phyloP scores from a whole-genome alignment of 2,113 vertebrate genomes.

The Cyanistes caeruleus region DNA sequence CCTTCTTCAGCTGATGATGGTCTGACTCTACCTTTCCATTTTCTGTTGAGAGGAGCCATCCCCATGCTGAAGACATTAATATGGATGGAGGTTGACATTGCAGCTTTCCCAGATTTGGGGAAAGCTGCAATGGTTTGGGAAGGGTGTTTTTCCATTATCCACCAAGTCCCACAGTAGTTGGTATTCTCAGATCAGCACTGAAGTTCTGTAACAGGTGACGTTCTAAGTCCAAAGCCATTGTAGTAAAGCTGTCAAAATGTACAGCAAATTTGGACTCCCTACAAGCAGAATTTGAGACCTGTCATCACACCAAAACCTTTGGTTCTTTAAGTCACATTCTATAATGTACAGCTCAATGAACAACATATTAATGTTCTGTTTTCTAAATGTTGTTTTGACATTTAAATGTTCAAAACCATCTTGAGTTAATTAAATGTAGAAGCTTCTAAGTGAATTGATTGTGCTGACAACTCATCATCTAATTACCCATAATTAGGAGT shows the following conservation, averaged over 20 bases:
- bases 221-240: background rate
- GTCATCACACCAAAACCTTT: conserved; percentile 55
- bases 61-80: background rate
- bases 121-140: background rate
- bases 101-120: background rate
- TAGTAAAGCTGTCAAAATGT: conserved; percentile 22
- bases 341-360: conserved; percentile 61
- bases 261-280: conserved; percentile 2
- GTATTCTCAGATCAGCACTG: background rate
- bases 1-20: background rate
- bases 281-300: conserved; percentile 35
- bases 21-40: background rate
- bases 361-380: conserved; percentile 61
- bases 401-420: conserved; percentile 66
- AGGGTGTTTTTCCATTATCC: background rate
- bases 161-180: background rate
- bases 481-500: conserved; percentile 66
- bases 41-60: background rate
- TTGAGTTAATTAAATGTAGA: conserved; percentile 73
- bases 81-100: background rate
- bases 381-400: conserved; percentile 69
- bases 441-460: conserved; percentile 55
- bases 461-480: conserved; percentile 60
- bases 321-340: conserved; percentile 56
- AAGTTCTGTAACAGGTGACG: background rate